phyloP scores from a whole-genome alignment of 2,797 vertebrate genomes.

The Phoebastria nigripes region DNA sequence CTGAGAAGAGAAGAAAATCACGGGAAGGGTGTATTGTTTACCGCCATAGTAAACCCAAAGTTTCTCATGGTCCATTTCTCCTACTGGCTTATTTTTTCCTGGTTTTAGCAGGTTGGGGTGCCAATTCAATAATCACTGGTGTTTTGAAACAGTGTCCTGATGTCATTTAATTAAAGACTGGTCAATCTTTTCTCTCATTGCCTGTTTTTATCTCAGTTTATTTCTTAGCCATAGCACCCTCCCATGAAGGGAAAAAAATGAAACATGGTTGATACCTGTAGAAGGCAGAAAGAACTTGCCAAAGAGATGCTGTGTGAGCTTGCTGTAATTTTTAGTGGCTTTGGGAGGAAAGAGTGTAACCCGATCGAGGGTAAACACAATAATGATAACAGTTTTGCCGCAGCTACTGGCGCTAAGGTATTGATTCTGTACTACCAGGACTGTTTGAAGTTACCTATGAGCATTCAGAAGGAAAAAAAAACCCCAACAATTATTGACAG shows the following conservation, averaged over 20 bases:
- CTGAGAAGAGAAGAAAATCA: not conserved
- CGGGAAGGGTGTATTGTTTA: not conserved
- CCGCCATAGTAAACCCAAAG: not conserved
- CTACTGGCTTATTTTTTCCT: not conserved
- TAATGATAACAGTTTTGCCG: constrained; percentile 63
- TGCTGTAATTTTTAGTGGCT: constrained; percentile 52
- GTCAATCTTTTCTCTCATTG: not conserved
- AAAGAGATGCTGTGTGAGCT: not conserved
- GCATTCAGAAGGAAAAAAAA: constrained; percentile 53
- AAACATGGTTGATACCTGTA: constrained; percentile 10
- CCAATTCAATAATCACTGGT: not conserved
- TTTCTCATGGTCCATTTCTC: not conserved
- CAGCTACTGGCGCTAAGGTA: constrained; percentile 64
- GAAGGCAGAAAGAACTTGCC: not conserved
- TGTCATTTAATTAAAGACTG: constrained; percentile 14
- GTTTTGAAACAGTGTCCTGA: not conserved
- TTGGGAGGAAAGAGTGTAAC: constrained; percentile 60
- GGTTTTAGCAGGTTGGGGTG: not conserved
- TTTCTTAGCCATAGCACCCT: not conserved
- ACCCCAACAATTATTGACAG: constrained; percentile 30
- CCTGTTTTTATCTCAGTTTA: constrained; percentile 8
- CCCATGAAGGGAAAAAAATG: constrained; percentile 14
- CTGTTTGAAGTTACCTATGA: constrained; percentile 72
- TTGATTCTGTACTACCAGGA: constrained; percentile 67
- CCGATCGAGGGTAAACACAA: constrained; percentile 61